Evolutionary conservation across 2,888 invertebrate species (phyloP), one percentile per base, ranked within the genome.

Genomic region (Crocallis elinguaria): DNA sequence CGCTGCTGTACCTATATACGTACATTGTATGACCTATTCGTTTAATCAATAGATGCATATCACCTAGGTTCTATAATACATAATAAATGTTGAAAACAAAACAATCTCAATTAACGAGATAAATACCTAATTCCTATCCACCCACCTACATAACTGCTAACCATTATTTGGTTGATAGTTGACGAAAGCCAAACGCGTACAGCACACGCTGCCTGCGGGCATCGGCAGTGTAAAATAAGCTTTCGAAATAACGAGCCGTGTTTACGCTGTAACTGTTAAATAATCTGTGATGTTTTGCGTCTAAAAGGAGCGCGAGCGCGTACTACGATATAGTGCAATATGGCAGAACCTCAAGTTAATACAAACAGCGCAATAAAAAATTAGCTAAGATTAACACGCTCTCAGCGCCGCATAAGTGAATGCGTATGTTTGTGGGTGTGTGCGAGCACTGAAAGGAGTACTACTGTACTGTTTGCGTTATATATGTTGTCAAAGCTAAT

Each of bases 221-320:
- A 64, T 66, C 59, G 71, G 67, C 64, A 66, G 75, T 75, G 75
- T 75, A 77, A 79, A 81, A 77, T 78, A 73, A 76, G 76, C 77
- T 82, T 84, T 82, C 82, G 80, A 79, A 80, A 81, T 80, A 82
- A 79, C 81, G 79, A 82, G 79, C 75, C 71, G 74, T 74, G 75
- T 78, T 79, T 70, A 72, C 64, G 62, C 63, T 42, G 38, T 33
- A 17, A 41, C 45, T 52, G 27, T 13, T 46, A 19, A 21, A 2
- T 42, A 37, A 25, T 2, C 46, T 53, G 42, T 33, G 11, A 11
- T 27, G 27, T 19, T 11, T 54, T 45, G 67, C 21, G 21, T 36
- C 37, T 37, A 37, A 37, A 69, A 68, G 71, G 73, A 82, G 74
- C 74, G 78, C 73, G 73, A 82, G 74, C 74, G 78, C 73, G 30